phyloP scores from a whole-genome alignment of 2,888 invertebrate species.

The Busseola fusca region DNA sequence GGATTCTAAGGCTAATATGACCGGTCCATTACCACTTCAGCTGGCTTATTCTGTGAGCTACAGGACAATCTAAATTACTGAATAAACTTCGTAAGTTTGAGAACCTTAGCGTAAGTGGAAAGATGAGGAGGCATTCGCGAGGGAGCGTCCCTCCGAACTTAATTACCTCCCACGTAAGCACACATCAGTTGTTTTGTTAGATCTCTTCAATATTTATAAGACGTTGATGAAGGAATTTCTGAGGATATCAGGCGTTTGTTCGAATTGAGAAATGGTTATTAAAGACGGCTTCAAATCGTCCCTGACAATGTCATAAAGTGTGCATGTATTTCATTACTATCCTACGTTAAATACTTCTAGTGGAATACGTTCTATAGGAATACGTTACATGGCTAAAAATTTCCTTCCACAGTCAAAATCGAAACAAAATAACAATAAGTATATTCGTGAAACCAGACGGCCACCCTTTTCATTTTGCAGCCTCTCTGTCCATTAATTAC shows the following conservation, averaged over 20 bases:
- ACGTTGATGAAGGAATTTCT: slow-evolving; percentile 54
- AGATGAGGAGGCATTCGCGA: slow-evolving; percentile 60
- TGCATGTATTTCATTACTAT: too few relatives aligned
- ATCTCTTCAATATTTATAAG: slow-evolving; percentile 65
- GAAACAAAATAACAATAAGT: slow-evolving; percentile 59
- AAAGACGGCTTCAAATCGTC: not conserved
- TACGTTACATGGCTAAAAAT: slow-evolving; percentile 34
- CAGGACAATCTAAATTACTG: slow-evolving; percentile 33
- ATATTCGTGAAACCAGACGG: slow-evolving; percentile 55
- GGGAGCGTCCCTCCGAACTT: slow-evolving; percentile 57
- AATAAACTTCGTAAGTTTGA: slow-evolving; percentile 53
- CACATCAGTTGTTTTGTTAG: slow-evolving; percentile 61
- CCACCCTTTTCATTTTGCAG: slow-evolving; percentile 59
- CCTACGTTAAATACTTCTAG: too few relatives aligned
- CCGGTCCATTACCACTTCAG: too few relatives aligned
- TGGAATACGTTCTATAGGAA: too few relatives aligned
- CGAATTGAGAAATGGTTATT: not conserved
- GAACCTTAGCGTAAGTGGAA: slow-evolving; percentile 45
- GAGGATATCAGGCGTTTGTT: slow-evolving; percentile 24
- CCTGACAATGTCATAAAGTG: too few relatives aligned
- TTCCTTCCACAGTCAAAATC: slow-evolving; percentile 31
- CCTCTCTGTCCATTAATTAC: slow-evolving; percentile 66
- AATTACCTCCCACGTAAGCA: slow-evolving; percentile 63
- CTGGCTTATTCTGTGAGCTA: too few relatives aligned
- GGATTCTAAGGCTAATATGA: too few relatives aligned